Base-by-base conservation (phyloP, 2,888 invertebrate genomes). In the Nyleta sp. region DNA sequence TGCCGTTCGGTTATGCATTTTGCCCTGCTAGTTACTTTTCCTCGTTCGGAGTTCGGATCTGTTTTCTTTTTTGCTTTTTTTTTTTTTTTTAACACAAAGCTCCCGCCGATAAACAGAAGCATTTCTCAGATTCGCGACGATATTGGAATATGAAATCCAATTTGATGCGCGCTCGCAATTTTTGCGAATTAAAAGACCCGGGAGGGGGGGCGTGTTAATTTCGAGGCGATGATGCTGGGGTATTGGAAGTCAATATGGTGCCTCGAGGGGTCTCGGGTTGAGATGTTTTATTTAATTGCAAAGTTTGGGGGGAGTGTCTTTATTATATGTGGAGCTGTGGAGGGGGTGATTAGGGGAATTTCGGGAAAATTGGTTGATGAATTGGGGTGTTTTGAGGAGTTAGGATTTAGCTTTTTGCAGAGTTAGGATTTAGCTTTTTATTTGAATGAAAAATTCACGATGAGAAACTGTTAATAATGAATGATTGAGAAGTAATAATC, bases 101-200 rank as follows among this genome's bases (percentile, higher is more conserved):
- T 53, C 38, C 24, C 28, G 11, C 46, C 15, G 35, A 71, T 60
- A 71, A 60, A 53, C 53, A 52, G 44, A 53, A 52, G 4, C 13
- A 20, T 42, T 62, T 62, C 59, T 52, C 28, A 59, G 53, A 60
- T 28, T 35, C 28, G 24, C 57, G 13, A 11, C 38, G 55, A 31
- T 60, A 70, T 70, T 44, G 59, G 59, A 70, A 52, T 52, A 52
- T 52, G 42, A 52, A 57, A 60, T 70, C 33, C 60, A 70, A 59
- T 60, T 52, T 33, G 31, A 60, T 35, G 13, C 35, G 38, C 28
- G 28, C 11, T 35, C 13, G 33, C 70, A 42, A 42, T 60, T 71
- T 71, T 60, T 38, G 24, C 18, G 44, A 53, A 68, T 68, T 68
- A 57, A 48, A 48, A 35, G 13, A 20, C 5, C 13, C 15, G 11